A percentile compares a stretch with the other conserved stretches of the same genome.
phyloP scores from a whole-genome alignment of 2,113 vertebrate species.

The Uropsilus gracilis region DNA sequence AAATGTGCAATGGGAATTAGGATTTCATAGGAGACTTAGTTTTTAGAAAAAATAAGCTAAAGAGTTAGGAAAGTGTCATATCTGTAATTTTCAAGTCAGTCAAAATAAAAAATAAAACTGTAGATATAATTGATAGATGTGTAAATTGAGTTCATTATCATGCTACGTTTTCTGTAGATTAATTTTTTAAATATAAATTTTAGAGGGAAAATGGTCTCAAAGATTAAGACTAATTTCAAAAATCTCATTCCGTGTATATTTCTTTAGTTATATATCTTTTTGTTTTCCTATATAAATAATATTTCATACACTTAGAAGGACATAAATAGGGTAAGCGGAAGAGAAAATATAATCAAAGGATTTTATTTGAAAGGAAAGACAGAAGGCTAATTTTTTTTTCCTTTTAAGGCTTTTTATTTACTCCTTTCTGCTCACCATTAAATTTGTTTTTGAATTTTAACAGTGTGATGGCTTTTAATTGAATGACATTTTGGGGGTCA shows the following conservation, averaged over 20 bases:
- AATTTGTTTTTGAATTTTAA: constrained; percentile 31
- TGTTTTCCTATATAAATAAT: not conserved
- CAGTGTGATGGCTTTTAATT: constrained; percentile 16
- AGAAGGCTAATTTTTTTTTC: not conserved
- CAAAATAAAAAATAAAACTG: constrained; percentile 11
- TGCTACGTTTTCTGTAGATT: not conserved
- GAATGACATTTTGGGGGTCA: constrained; percentile 39
- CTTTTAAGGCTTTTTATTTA: not conserved
- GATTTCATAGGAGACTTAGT: not conserved
- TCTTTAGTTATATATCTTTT: not conserved
- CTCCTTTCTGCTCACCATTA: not conserved
- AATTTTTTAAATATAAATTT: not conserved
- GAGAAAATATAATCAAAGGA: not conserved
- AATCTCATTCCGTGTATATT: constrained; percentile 9
- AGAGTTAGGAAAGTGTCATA: not conserved
- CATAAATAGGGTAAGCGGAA: not conserved
- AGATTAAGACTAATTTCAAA: constrained; percentile 32
- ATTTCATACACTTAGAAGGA: not conserved
- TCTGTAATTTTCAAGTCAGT: not conserved
- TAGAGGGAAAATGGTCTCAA: not conserved
- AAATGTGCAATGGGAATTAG: not conserved
- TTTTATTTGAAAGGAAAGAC: constrained; percentile 21
- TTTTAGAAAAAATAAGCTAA: not conserved
- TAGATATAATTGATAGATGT: not conserved
- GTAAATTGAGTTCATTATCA: not conserved